These are phyloP conservation scores for Limnephilus rhombicus DNA, from an alignment of 2,888 invertebrate genomes.

Conservation along the genomic window DNA sequence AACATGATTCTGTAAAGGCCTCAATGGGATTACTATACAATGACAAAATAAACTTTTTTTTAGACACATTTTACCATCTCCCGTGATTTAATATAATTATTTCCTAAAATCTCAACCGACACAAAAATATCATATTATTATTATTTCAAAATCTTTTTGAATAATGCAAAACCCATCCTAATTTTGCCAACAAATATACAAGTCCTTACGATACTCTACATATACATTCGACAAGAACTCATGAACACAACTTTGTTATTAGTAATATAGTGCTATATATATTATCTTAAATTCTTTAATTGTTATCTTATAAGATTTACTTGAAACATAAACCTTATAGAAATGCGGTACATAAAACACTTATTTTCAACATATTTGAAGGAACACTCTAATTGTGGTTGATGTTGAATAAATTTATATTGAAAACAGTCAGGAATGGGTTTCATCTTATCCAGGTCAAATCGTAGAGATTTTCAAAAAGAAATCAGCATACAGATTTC, in stretches of 20 bases:
- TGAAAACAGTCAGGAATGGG: background rate
- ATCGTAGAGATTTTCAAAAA: background rate
- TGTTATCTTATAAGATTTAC: slow-evolving; percentile 11
- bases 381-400: background rate
- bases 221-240: background rate
- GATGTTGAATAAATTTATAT: background rate
- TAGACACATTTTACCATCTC: background rate
- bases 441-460: background rate
- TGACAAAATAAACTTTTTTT: slow-evolving; percentile 52
- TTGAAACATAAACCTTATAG: background rate
- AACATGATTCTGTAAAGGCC: slow-evolving; percentile 51
- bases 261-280: background rate
- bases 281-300: background rate
- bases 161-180: slow-evolving; percentile 17
- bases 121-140: slow-evolving; percentile 39
- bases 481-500: slow-evolving; percentile 20
- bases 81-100: slow-evolving; percentile 18
- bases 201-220: background rate
- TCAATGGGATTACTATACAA: slow-evolving; percentile 53
- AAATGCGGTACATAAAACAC: background rate
- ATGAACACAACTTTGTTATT: background rate
- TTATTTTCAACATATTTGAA: background rate
- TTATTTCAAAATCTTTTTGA: slow-evolving; percentile 7
- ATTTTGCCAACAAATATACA: background rate
- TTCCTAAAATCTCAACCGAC: slow-evolving; percentile 33